Base-by-base conservation (phyloP, 2,113 vertebrate genomes). In the Serilophus lunatus region DNA sequence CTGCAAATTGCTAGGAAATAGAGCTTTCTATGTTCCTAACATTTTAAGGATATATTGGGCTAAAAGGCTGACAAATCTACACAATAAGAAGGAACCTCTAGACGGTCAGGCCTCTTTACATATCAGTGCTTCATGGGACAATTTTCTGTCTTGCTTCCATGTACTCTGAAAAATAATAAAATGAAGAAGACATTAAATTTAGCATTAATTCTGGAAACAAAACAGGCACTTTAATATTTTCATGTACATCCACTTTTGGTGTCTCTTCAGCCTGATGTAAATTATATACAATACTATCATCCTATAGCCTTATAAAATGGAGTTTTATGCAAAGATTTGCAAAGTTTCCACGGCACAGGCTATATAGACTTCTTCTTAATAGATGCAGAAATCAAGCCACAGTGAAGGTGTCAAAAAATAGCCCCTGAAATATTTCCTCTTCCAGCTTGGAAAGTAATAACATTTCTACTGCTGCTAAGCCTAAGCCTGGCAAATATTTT, bases 401-500 rank as follows among this genome's bases (percentile, higher is more conserved):
- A 76, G 88, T 88, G 88, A 96, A 92, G 74, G 72, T 94, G 90
- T 96, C 95, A 96, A 91, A 93, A 96, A 92, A 76, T 86, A 88
- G 69, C 92, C 80, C 77, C 94, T 96, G 95, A 94, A 96, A 95
- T 96, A 96, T 90, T 96, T 94, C 64, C 82, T 94, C 83, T 88
- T 93, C 69, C 53, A 92, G 69, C 88, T 72, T 77, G 26, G 71
- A 94, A 96, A 93, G 86, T 96, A 96, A 96, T 96, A 96, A 86
- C 86, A 65, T 93, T 91, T 87, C 93, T 86, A 90, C 82, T 18
- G 86, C 85, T 90, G 92, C 86, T 91, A 86, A 95, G 63, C 72
- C 92, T 65, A 26, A 92, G 92, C 72, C 93, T 69, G 65, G 87
- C 87, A 95, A 94, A 96, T 97, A 95, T 93, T 96, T 95, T 96